phyloP scores from a whole-genome alignment of 2,888 invertebrate species.

The Agrochola lota region DNA sequence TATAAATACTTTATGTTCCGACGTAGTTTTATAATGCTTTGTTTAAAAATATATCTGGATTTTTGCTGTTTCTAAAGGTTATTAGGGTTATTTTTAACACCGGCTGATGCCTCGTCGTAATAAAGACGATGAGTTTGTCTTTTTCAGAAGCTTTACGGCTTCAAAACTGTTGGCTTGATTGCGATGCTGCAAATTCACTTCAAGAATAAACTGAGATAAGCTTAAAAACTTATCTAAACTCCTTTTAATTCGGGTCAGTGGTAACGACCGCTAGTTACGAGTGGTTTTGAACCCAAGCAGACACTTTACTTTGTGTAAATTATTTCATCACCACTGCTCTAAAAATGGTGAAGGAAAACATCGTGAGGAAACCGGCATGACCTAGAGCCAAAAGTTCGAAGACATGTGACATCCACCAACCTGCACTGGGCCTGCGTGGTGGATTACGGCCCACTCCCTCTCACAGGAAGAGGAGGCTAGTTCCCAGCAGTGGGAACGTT shows the following conservation, averaged over 20 bases:
- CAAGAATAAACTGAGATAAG: neutral
- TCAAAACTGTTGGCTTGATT: neutral
- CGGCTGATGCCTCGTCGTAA: neutral
- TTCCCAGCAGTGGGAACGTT: neutral
- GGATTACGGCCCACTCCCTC: neutral
- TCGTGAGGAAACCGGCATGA: neutral
- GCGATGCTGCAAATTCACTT: neutral
- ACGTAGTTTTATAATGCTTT: slow-evolving; percentile 19
- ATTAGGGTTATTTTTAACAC: slow-evolving; percentile 1
- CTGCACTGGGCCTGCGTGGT: neutral
- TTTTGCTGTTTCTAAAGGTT: neutral
- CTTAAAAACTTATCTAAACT: neutral
- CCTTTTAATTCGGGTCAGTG: neutral
- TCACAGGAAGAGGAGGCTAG: neutral
- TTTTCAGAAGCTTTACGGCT: neutral
- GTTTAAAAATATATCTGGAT: slow-evolving; percentile 19
- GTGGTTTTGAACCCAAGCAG: neutral
- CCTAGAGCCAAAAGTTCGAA: neutral
- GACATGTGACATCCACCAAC: too few species aligned
- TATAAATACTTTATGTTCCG: neutral
- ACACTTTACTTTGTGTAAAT: neutral
- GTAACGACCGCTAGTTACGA: too few species aligned
- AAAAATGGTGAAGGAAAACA: neutral
- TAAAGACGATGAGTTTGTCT: neutral
- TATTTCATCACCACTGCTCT: too few species aligned